A percentile compares a stretch with the other conserved stretches of the same genome.
These are phyloP conservation scores for Ifrita kowaldi DNA, from an alignment of 2,113 vertebrate genomes.

Conservation along the genomic window DNA sequence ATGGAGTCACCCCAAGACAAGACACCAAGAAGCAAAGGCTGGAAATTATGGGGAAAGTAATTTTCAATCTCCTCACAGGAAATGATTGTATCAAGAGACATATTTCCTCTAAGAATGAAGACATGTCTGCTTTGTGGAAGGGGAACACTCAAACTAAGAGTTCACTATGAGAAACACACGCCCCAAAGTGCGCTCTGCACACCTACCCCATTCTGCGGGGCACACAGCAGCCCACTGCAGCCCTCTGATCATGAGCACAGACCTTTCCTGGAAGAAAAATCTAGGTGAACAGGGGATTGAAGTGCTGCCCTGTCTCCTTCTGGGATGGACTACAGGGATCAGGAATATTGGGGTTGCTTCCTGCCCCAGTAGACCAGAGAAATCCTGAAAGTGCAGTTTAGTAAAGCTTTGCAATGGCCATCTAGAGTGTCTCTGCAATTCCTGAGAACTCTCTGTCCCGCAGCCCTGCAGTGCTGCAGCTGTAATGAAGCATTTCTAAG, in stretches of 20 bases:
- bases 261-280: neutral
- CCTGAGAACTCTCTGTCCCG: neutral
- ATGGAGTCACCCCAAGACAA: too few species aligned
- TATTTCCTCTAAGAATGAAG: neutral
- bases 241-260: neutral
- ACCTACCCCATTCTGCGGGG: fast-evolving
- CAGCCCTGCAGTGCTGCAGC: neutral
- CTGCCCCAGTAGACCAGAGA: neutral
- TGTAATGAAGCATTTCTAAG: neutral
- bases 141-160: neutral
- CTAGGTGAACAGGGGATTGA: neutral
- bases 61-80: neutral
- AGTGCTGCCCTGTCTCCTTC: neutral
- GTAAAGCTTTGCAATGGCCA: neutral
- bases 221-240: neutral
- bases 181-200: neutral
- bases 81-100: neutral
- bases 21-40: neutral
- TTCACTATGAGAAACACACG: neutral
- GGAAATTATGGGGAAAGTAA: neutral
- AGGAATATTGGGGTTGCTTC: fast-evolving
- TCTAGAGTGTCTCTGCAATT: neutral
- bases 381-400: neutral
- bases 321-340: neutral
- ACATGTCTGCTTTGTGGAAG: neutral